Conservation (phyloP, 2,113 vertebrate genomes). For the Pluvialis apricaria region DNA sequence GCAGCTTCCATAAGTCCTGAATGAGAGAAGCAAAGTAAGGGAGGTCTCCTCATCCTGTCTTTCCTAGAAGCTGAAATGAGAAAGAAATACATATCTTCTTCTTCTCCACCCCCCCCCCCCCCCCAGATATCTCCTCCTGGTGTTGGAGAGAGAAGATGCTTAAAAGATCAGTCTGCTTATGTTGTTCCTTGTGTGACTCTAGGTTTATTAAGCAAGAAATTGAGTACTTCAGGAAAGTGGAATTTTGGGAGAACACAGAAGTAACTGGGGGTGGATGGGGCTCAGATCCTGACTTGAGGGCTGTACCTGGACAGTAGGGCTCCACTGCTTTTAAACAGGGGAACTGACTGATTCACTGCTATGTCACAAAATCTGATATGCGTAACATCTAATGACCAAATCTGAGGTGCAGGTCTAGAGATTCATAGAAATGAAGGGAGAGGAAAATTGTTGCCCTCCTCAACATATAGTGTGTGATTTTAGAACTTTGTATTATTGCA, state of each 20-base stretch:
- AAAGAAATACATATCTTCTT: not conserved
- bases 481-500: not conserved
- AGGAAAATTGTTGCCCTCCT: not conserved
- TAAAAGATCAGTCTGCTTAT: not conserved
- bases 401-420: not conserved
- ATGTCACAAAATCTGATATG: not conserved
- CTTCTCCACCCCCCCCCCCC: too few relatives aligned
- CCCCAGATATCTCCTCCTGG: not conserved
- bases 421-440: not conserved
- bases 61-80: not conserved
- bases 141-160: not conserved
- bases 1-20: not conserved
- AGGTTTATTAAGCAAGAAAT: not conserved
- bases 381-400: not conserved
- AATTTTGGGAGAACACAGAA: not conserved
- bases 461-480: not conserved
- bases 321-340: not conserved
- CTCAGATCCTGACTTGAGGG: accelerated
- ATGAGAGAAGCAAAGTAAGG: not conserved
- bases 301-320: not conserved
- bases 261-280: not conserved
- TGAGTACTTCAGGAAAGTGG: not conserved
- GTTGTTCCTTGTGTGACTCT: not conserved
- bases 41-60: not conserved
- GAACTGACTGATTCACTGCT: not conserved